Evolutionary conservation across 2,113 vertebrate species (phyloP), one percentile per base, ranked within the genome.

Genomic region (Hippocampus mohnikei): DNA sequence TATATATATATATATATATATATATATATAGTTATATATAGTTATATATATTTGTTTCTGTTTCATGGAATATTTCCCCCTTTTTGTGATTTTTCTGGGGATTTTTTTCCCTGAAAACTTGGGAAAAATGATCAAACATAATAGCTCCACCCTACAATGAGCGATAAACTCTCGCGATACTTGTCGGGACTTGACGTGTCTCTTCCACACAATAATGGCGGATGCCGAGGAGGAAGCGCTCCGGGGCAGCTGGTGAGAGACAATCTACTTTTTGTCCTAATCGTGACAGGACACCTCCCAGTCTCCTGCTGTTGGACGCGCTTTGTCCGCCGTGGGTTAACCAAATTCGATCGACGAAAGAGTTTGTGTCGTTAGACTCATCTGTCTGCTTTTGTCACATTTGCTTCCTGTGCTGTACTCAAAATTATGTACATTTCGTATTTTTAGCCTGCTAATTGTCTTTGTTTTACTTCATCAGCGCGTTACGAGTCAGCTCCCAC

Each of bases 191-290:
- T 3, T 90, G 89, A 92, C 91, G 91, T 93, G 88, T 86, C 86
- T 76, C 73, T 86, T 89, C 83, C 90, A 84, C 82, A 90, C 82
- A 92, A 87, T 90, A 89, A 94, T 94, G 93, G 92, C 92, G 91
- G 91, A 92, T 21, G 66, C 87, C 46, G 89, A 50, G 71, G 92
- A 90, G 73, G 91, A 92, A 89, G 87, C 87, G 71, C 80, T 90
- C 76, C 87, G 75, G 69, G 84, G 91, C 82, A 88, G 84, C 87
- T 92, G 92, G 93, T 94, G 84, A 92, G 84, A 92, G 92, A 65
- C 61, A 15, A 65, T 75, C 70, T 73, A 10, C 1, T 29, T 63
- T 60, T 7, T 60, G 27, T 60, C 13, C 15, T 7, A 42, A 37
- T 18, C 58, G 58, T 60, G 7, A 33, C 16, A 8, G 16, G 27